Percentiles rank a stretch among this genome's conserved stretches.
phyloP scores from a whole-genome alignment of 2,113 vertebrate species.

The Orycteropus afer region DNA sequence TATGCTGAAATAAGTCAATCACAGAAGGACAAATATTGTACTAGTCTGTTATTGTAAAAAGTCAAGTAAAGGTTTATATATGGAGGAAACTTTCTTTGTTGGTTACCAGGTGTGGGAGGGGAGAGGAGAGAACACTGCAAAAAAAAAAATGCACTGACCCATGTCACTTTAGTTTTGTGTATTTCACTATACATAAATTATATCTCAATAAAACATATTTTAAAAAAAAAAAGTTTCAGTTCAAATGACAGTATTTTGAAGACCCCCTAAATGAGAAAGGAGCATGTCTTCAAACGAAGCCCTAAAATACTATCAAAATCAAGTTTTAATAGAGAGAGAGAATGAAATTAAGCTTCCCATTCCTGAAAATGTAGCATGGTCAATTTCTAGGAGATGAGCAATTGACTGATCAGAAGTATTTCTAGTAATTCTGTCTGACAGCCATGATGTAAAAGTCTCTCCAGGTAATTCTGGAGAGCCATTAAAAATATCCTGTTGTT shows the following conservation, averaged over 20 bases:
- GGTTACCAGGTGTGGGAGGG: too few species aligned
- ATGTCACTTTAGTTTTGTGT: too few species aligned
- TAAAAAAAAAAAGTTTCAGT: not conserved
- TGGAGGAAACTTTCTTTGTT: too few species aligned
- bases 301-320: conserved; percentile 21
- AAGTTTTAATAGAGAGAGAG: conserved; percentile 42
- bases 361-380: conserved; percentile 13
- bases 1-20: too few species aligned
- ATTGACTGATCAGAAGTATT: not conserved
- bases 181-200: too few species aligned
- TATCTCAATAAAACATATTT: too few species aligned
- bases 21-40: too few species aligned
- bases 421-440: conserved; percentile 33
- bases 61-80: too few species aligned
- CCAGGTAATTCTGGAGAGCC: not conserved
- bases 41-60: too few species aligned
- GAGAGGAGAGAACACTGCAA: too few species aligned
- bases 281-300: not conserved
- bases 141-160: too few species aligned
- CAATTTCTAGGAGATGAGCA: conserved; percentile 23
- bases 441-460: conserved; percentile 3
- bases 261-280: conserved; percentile 31
- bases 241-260: conserved; percentile 48
- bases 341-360: conserved; percentile 25
- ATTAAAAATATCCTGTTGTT: not conserved